Percentiles rank a stretch among this genome's conserved stretches.
These are phyloP conservation scores for Drosophila maculinotata DNA, from an alignment of 2,888 invertebrate genomes.

Conservation along the genomic window DNA sequence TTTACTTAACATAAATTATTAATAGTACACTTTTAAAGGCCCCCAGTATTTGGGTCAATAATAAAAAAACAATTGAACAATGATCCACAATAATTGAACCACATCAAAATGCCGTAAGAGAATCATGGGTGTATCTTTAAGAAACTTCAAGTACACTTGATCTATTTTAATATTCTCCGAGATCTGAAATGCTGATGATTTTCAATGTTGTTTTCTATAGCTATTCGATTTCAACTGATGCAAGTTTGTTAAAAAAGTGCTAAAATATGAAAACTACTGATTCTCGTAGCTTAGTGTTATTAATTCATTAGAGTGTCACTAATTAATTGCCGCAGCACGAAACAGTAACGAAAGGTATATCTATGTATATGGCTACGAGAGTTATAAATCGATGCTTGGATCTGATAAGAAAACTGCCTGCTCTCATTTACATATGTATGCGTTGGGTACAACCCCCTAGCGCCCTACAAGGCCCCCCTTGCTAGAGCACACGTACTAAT, in stretches of 20 bases:
- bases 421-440: conserved; percentile 20
- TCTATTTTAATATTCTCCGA: neutral
- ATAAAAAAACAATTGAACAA: conserved; percentile 33
- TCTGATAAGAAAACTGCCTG: conserved; percentile 20
- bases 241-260: conserved; percentile 22
- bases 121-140: conserved; percentile 1
- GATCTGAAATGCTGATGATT: neutral
- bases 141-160: conserved; percentile 22
- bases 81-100: conserved; percentile 7
- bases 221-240: conserved; percentile 19
- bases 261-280: conserved; percentile 44
- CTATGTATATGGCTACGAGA: neutral
- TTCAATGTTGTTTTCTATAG: neutral
- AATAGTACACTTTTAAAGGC: neutral
- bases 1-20: conserved; percentile 28
- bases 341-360: conserved; percentile 19
- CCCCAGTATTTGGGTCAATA: conserved; percentile 22
- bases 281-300: conserved; percentile 76
- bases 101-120: conserved; percentile 20
- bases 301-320: conserved; percentile 67
- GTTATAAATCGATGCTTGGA: conserved; percentile 20
- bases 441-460: neutral
- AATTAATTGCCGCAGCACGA: conserved; percentile 62
- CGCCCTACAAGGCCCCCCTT: conserved; percentile 21
- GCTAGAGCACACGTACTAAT: conserved; percentile 61